Conservation (phyloP, 35 echinoderm and acorn worm species). For the Amphiura filiformis region DNA sequence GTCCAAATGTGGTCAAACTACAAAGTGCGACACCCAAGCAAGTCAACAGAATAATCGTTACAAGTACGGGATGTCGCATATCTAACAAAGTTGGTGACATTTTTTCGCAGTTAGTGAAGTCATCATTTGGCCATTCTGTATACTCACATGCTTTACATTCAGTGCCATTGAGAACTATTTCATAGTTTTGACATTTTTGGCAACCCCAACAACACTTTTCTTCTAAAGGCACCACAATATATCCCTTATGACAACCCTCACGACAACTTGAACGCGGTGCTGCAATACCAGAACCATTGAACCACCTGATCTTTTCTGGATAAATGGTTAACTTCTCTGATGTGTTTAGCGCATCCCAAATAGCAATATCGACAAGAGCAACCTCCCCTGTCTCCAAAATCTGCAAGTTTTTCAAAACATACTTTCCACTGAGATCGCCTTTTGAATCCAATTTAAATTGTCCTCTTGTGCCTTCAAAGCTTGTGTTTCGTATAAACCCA, state of each 20-base stretch:
- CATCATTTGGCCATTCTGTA: background rate
- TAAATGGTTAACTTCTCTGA: no score
- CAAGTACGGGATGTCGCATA: background rate
- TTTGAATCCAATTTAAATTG: background rate
- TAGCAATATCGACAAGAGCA: background rate
- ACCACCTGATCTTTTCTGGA: background rate
- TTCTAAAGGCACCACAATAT: background rate
- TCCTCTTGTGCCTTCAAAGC: background rate
- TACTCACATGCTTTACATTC: background rate
- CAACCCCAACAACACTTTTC: conserved; percentile 24
- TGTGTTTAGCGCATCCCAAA: conserved; percentile 21
- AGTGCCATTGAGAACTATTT: conserved; percentile 14
- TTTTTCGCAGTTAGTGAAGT: background rate
- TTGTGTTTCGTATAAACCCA: no score
- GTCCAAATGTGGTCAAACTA: background rate
- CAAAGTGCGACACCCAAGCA: background rate
- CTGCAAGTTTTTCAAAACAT: conserved; percentile 11
- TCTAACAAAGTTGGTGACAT: background rate
- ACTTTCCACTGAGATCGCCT: conserved; percentile 13
- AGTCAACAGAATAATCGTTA: background rate
- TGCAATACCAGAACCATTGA: background rate
- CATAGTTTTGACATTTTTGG: background rate
- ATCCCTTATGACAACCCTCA: background rate
- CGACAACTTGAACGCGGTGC: background rate
- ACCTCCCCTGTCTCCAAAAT: background rate